Evolutionary conservation across 2,797 vertebrate genomes (phyloP).

Genomic region (Euphonia xanthogaster): DNA sequence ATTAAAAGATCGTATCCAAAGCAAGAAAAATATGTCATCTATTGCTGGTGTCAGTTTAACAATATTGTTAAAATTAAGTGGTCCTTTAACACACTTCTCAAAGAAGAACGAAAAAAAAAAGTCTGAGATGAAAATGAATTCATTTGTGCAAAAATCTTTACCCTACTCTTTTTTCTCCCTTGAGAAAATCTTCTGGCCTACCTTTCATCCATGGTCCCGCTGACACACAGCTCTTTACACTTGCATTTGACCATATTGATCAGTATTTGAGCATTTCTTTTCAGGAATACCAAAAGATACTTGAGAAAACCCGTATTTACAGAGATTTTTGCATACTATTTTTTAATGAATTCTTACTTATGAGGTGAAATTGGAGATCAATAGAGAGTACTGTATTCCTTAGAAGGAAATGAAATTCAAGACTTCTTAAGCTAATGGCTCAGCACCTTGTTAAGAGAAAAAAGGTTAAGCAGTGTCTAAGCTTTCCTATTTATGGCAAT

Average conservation of each 20-base stretch:
- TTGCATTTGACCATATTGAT: background rate
- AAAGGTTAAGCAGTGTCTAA: background rate
- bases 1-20: background rate
- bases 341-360: background rate
- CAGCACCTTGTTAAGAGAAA: background rate
- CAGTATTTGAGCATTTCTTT: background rate
- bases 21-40: background rate
- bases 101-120: background rate
- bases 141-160: background rate
- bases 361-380: background rate
- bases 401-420: background rate
- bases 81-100: background rate
- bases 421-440: background rate
- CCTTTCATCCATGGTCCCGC: background rate
- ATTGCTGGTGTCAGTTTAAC: background rate
- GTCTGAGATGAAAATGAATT: background rate
- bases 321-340: background rate
- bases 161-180: background rate
- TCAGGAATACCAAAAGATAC: background rate
- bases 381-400: background rate
- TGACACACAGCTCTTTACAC: background rate
- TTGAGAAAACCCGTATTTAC: background rate
- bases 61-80: background rate
- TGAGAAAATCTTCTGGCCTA: background rate
- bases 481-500: background rate